Percentiles rank a stretch among this genome's conserved stretches.
Conservation (phyloP, 2,797 vertebrate species). For the Lacerta agilis region DNA sequence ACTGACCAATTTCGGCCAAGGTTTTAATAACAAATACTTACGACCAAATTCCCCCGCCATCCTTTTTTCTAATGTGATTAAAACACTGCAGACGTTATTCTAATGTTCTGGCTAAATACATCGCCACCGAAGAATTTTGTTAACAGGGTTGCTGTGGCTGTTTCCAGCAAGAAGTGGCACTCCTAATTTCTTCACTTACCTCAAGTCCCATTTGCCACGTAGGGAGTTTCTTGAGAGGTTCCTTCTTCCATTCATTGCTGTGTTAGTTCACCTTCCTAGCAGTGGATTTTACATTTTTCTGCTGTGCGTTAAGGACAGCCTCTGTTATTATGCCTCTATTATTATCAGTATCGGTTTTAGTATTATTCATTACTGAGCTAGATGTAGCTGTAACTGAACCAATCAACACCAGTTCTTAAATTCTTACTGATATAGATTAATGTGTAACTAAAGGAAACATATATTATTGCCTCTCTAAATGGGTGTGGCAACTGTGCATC, state of each 20-base stretch:
- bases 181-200: too few relatives aligned
- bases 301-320: background rate
- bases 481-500: constrained; percentile 3
- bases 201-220: background rate
- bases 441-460: background rate
- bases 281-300: background rate
- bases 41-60: background rate
- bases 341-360: too few relatives aligned
- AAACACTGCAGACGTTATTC: background rate
- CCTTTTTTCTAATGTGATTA: background rate
- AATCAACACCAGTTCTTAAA: background rate
- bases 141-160: background rate
- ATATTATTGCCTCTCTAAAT: too few relatives aligned
- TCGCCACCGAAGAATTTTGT: background rate
- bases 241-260: background rate
- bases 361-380: background rate
- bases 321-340: background rate
- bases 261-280: background rate
- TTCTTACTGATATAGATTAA: background rate
- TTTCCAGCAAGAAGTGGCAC: background rate
- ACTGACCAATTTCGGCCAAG: background rate
- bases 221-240: background rate
- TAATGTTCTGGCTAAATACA: background rate
- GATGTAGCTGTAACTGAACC: background rate
- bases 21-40: background rate